Percentiles rank a stretch among this genome's conserved stretches.
These are phyloP conservation scores for Volucella bombylans DNA, from an alignment of 2,888 invertebrate genomes.

Conservation along the genomic window DNA sequence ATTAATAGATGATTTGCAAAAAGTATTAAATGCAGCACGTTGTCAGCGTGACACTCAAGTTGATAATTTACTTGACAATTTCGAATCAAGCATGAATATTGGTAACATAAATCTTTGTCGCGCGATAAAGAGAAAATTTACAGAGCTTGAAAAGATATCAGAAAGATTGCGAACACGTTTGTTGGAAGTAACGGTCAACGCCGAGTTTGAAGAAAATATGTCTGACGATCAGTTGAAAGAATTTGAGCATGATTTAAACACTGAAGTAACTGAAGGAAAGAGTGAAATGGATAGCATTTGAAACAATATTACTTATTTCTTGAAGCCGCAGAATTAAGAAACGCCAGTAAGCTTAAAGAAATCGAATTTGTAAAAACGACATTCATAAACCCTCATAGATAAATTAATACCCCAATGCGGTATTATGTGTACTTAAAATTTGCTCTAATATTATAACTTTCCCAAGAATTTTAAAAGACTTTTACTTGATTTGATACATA, in stretches of 20 bases:
- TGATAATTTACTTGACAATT: constrained; percentile 78
- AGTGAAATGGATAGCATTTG: constrained; percentile 4
- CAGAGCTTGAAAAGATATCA: constrained; percentile 86
- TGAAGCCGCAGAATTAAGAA: no score
- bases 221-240: constrained; percentile 82
- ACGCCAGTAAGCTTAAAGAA: no score
- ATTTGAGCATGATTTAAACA: constrained; percentile 85
- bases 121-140: constrained; percentile 85
- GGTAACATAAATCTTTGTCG: constrained; percentile 81
- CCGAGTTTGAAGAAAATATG: constrained; percentile 83
- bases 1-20: constrained; percentile 83
- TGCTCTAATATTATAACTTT: no score
- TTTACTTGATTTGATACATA: no score
- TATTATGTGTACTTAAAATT: no score
- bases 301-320: no score
- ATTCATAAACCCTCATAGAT: no score
- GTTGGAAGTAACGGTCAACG: constrained; percentile 84
- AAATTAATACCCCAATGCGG: no score
- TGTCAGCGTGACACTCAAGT: constrained; percentile 43
- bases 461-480: no score
- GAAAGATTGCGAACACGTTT: constrained; percentile 84
- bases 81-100: constrained; percentile 79
- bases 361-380: no score
- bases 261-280: constrained; percentile 75
- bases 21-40: constrained; percentile 36